Percentiles rank a stretch among this genome's conserved stretches.
phyloP scores from a whole-genome alignment of 1,140 invertebrate species.

The Drosophila ogumai region DNA sequence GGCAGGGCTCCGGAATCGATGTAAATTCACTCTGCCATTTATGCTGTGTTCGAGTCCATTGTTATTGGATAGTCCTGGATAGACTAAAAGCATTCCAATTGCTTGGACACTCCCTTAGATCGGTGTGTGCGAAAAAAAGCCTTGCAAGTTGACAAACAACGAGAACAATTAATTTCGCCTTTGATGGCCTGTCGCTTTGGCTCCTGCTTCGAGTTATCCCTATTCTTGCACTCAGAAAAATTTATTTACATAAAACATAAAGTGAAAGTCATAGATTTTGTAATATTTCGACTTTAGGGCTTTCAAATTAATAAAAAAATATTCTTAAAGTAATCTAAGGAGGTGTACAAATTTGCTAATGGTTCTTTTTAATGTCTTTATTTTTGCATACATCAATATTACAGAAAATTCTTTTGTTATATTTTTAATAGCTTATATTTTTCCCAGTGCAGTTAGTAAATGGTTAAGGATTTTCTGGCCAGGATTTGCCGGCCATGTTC shows the following conservation, averaged over 20 bases:
- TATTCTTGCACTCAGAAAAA: constrained; percentile 8
- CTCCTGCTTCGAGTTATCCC: neutral
- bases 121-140: constrained; percentile 11
- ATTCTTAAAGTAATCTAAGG: no score
- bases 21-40: constrained; percentile 4
- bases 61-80: neutral
- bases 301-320: neutral
- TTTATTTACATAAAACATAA: neutral
- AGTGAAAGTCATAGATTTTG: neutral
- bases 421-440: neutral
- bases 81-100: constrained; percentile 27
- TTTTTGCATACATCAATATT: no score
- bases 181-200: constrained; percentile 39
- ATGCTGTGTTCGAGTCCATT: constrained; percentile 3
- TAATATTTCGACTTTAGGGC: no score
- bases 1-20: neutral
- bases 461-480: constrained; percentile 10
- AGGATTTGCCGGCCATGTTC: constrained; percentile 15
- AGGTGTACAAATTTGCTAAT: no score
- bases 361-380: no score
- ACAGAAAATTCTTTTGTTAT: neutral
- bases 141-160: constrained; percentile 42
- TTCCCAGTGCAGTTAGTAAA: constrained; percentile 1
- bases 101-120: constrained; percentile 1
- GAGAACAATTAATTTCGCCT: constrained; percentile 70